Base-by-base conservation (phyloP, 2,888 invertebrate species). In the Acanthosepion esculentum region DNA sequence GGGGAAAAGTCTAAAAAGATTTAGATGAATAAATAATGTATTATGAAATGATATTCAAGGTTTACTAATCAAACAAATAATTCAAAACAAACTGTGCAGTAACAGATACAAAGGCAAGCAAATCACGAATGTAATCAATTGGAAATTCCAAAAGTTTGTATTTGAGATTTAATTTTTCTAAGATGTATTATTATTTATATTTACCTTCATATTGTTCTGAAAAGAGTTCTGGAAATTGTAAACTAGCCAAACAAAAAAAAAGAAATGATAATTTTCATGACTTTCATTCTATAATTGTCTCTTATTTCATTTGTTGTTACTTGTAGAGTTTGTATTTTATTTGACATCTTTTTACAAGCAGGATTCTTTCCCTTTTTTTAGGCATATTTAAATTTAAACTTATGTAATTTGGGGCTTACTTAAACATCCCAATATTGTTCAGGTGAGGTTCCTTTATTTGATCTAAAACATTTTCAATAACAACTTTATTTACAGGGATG, bases 121-220 rank as follows among this genome's bases (percentile, higher is more conserved):
- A 78, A 18, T n/a, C 78, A n/a, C 33, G 78, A 78, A 78, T 78
- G n/a, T 33, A 78, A 78, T 78, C 78, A 78, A n/a, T n/a, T 78
- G n/a, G 78, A 78, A 78, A n/a, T 15, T 78, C 78, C 78, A n/a
- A 78, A 78, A 78, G 78, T 78, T 78, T 78, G 78, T n/a, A 78
- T 78, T 78, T 78, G n/a, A 78, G 78, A 33, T 78, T 78, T 33
- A n/a, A 78, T n/a, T 78, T 78, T 78, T 78, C 78, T 12, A 78
- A 78, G 78, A 78, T 33, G 33, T 78, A 78, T 78, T 78, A 78
- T 78, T 78, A 78, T 78, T 78, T 78, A 78, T 12, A 23, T 78
- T 78, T n/a, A n/a, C 78, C 4, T 78, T 78, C n/a, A 78, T 18
- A 78, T 78, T 78, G n/a, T n/a, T 78, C 23, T 15, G n/a, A 78